Evolutionary conservation across 2,113 vertebrate species (phyloP), one percentile per base, ranked within the genome.

Genomic region (Vimba vimba): DNA sequence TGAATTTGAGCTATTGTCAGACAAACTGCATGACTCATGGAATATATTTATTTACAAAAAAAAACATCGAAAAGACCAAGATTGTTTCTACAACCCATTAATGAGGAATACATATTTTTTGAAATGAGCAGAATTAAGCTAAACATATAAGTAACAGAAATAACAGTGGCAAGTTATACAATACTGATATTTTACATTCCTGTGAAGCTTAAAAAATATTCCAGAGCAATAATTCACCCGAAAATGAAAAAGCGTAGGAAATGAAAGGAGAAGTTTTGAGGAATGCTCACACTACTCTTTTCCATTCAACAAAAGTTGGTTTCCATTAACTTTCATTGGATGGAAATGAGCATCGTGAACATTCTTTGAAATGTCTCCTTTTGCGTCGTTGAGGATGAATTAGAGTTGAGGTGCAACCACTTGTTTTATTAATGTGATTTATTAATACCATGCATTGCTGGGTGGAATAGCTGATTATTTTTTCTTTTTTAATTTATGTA

Each of bases 81-180:
- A 91, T 91, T 88, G 89, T 89, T 91, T 91, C 86, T 85, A 87
- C 88, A 90, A 88, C 50, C 81, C 85, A 87, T 85, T 93, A 90
- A 93, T 91, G 87, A 90, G 89, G 92, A 93, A 68, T 91, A 89
- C 91, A 93, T 86, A 90, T 85, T 90, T 90, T 87, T 85, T 52
- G 4, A 87, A 88, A 88, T 84, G 73, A 85, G 62, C 39, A 76
- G 85, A 86, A 82, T 74, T 39, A 91, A 64, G 84, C 39, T 82
- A 39, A 79, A 86, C 81, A 86, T 50, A 82, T 79, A 86, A 91
- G 73, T 88, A 87, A 87, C 89, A 89, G 77, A 90, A 82, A 86
- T 83, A 89, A 64, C 45, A 85, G 74, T 74, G 89, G 87, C 66
- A 84, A 52, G 33, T 30, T 69, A 71, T 55, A 27, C 57, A 64